Base-by-base conservation (phyloP, 2,797 vertebrate species). In the Propithecus perrieri region DNA sequence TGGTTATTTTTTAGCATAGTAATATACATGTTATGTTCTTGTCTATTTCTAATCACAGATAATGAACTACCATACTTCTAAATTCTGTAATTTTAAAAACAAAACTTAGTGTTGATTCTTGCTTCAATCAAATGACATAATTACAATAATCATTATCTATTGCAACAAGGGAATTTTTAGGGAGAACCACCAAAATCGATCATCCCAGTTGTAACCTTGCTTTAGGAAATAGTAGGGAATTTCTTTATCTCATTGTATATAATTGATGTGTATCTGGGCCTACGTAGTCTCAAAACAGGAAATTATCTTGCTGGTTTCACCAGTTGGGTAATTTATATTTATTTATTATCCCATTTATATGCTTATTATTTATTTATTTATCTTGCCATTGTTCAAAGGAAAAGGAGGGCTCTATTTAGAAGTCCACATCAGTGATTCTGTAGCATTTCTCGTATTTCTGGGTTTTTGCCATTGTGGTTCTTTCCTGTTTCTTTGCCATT, bases 101-200 rank as follows among this genome's bases (percentile, higher is more conserved):
- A 71, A 59, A 83, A 75, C 38, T 81, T 48, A 55, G 28, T 81
- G 48, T 63, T 63, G 43, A 69, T 89, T 96, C 61, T 93, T 93
- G 67, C 20, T 86, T 92, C 48, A 69, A 63, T 85, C 63, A 76
- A 57, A 41, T 92, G 79, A 95, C 4, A 46, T 80, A 69, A 50
- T 93, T 48, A 75, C 28, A 84, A 20, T 86, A 88, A 89, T 80
- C 24, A 75, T 59, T 94, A 61, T 71, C 8, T 59, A 12, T 10
- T 92, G 55, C 65, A 97, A 57, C 30, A 15, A 91, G 89, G 38
- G 35, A 85, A 89, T 90, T 94, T 94, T 94, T 85, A 93, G 50
- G 46, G 71, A 75, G 57, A 95, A 83, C 17, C 22, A 91, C 50
- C 75, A 83, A 89, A 84, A 76, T 17, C 80, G 41, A 84, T 28